phyloP scores from a whole-genome alignment of 2,113 vertebrate genomes.

The Crotalus horridus region DNA sequence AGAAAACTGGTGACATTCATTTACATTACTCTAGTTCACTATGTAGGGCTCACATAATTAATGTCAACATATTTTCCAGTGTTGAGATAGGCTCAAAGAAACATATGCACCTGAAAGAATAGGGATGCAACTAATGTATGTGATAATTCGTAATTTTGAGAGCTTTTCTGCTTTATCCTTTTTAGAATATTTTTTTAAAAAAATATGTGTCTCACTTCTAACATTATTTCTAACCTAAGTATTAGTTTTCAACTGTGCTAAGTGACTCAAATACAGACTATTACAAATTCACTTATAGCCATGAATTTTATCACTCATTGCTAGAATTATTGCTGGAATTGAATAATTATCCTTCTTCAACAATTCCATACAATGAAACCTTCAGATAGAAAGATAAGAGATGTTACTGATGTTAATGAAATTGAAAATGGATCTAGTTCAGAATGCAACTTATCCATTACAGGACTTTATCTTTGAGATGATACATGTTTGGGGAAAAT shows the following conservation, averaged over 20 bases:
- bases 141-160: background rate
- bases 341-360: background rate
- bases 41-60: background rate
- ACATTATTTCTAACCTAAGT: background rate
- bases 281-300: background rate
- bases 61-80: background rate
- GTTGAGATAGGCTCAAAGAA: background rate
- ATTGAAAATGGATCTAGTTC: background rate
- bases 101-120: background rate
- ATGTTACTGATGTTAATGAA: background rate
- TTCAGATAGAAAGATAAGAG: background rate
- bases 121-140: background rate
- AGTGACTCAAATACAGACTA: background rate
- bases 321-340: background rate
- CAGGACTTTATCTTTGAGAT: background rate
- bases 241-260: background rate
- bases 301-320: background rate
- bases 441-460: background rate
- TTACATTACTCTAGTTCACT: background rate
- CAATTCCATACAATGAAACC: background rate
- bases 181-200: background rate
- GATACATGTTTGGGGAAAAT: background rate
- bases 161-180: background rate
- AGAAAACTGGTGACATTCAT: background rate
- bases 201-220: accelerated